A percentile compares a stretch with the other conserved stretches of the same genome.
Evolutionary conservation across 2,888 invertebrate genomes (phyloP).

Genomic region (Aphodius sticticus): DNA sequence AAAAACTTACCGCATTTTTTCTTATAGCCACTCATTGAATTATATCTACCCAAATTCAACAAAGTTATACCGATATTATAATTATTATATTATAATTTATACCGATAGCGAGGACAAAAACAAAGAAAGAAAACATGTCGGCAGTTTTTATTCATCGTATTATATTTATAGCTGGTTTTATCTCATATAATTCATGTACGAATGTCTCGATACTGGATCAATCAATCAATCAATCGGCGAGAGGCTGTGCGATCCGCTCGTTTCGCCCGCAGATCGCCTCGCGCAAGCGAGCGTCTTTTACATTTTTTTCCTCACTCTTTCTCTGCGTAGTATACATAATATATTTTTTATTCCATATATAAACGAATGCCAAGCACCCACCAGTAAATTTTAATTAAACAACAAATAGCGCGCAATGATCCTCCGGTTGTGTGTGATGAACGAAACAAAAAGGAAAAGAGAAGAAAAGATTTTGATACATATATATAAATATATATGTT

Average conservation of each 20-base stretch:
- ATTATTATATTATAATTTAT: too few species aligned
- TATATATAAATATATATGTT: too few species aligned
- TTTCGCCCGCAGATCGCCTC: neutral
- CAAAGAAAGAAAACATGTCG: neutral
- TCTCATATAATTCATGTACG: slow-evolving; percentile 4
- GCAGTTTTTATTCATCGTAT: slow-evolving; percentile 4
- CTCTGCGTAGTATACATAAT: slow-evolving; percentile 4
- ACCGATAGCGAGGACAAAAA: neutral
- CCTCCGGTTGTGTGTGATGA: neutral
- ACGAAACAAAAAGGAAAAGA: neutral
- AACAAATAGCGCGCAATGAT: neutral
- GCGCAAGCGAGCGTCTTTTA: neutral
- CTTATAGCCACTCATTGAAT: too few species aligned
- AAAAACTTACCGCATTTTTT: too few species aligned
- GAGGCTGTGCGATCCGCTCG: neutral
- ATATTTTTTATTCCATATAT: neutral
- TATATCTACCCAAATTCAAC: too few species aligned
- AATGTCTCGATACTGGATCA: neutral
- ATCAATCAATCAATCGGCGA: neutral
- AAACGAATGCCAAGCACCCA: slow-evolving; percentile 27
- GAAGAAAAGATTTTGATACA: neutral
- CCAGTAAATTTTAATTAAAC: neutral
- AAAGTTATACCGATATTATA: too few species aligned
- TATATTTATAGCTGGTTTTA: slow-evolving; percentile 4
- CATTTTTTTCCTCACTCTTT: neutral